A percentile compares a stretch with the other conserved stretches of the same genome.
Evolutionary conservation across 23 tunicate genomes (phyloP).

Genomic region (Halocynthia roretzi): DNA sequence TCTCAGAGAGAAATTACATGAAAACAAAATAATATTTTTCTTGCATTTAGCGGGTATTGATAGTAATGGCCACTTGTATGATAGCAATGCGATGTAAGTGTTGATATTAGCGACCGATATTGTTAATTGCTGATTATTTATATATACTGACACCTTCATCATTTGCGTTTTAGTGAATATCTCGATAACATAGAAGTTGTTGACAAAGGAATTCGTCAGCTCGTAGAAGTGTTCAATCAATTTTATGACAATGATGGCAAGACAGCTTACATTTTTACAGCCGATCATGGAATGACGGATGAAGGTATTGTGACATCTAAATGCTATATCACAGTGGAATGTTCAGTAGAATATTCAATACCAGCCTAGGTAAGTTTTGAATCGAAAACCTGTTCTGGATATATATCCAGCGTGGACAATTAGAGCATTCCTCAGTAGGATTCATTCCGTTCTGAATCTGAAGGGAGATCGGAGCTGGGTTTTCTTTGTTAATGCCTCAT

Average conservation of each 20-base stretch:
- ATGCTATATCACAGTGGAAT: not conserved
- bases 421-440: too few relatives aligned
- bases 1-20: slow-evolving; percentile 1
- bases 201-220: slow-evolving; percentile 15
- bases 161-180: slow-evolving; percentile 19
- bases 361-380: not conserved
- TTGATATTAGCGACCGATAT: not conserved
- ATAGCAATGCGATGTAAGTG: slow-evolving; percentile 27
- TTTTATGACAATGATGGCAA: slow-evolving; percentile 27
- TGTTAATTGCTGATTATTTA: not conserved
- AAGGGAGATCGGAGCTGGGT: too few relatives aligned
- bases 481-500: too few relatives aligned
- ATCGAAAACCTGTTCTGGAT: not conserved
- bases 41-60: slow-evolving; percentile 49
- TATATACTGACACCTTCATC: not conserved
- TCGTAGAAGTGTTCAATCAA: slow-evolving; percentile 21
- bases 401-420: too few relatives aligned
- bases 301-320: slow-evolving; percentile 2
- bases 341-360: not conserved
- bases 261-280: slow-evolving; percentile 46
- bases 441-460: too few relatives aligned
- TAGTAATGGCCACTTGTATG: slow-evolving; percentile 36
- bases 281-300: slow-evolving; percentile 62
- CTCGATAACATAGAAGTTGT: slow-evolving; percentile 36
- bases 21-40: slow-evolving; percentile 37